phyloP scores from a whole-genome alignment of 1,140 invertebrate species.

The Penaeus japonicus region DNA sequence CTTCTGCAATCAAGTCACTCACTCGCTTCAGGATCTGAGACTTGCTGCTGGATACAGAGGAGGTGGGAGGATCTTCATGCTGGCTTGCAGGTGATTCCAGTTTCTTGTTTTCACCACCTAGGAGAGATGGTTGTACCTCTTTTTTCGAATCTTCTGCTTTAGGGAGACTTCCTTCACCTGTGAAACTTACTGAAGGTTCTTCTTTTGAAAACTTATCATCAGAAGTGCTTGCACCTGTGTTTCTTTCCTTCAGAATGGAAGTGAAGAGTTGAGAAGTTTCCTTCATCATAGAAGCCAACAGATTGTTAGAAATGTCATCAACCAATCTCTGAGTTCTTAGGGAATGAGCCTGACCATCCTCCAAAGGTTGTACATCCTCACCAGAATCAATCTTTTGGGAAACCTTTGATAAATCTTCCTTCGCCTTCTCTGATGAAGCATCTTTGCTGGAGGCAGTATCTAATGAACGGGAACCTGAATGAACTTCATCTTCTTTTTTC shows the following conservation, averaged over 20 bases:
- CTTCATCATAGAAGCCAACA: slow-evolving; percentile 32
- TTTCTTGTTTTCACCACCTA: background rate
- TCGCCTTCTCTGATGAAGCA: background rate
- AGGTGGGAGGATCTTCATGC: background rate
- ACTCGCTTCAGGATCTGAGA: slow-evolving; percentile 29
- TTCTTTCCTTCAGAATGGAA: slow-evolving; percentile 24
- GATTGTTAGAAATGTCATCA: slow-evolving; percentile 45
- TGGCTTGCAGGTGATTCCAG: background rate
- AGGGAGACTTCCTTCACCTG: background rate
- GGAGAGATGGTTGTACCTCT: no score
- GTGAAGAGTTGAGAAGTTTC: slow-evolving; percentile 33
- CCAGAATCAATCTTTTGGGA: background rate
- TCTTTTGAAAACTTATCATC: background rate
- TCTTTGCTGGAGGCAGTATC: no score
- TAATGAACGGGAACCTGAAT: background rate
- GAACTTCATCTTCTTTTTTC: background rate
- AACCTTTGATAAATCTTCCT: background rate
- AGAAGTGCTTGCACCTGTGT: background rate
- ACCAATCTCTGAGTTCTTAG: slow-evolving; percentile 28
- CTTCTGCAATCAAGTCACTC: slow-evolving; percentile 27
- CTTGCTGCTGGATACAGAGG: slow-evolving; percentile 14
- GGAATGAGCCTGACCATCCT: background rate
- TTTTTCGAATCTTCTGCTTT: background rate
- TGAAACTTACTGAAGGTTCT: no score
- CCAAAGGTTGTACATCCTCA: background rate